These are phyloP conservation scores for Stenodera caucasica DNA, from an alignment of 2,888 invertebrate genomes.

Conservation along the genomic window DNA sequence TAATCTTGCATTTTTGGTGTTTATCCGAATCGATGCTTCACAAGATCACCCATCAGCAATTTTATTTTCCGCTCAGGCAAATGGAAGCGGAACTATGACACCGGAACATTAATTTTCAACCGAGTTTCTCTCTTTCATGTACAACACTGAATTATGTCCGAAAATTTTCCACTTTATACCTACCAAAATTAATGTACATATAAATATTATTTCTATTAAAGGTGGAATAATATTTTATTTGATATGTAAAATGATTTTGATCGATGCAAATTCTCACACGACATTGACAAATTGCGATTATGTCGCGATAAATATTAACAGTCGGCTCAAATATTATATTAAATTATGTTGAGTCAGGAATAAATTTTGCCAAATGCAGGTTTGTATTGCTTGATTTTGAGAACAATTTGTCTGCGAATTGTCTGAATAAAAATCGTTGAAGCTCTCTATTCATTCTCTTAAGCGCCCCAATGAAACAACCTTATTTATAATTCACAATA, in stretches of 20 bases:
- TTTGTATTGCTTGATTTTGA: background rate
- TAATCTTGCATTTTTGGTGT: constrained; percentile 31
- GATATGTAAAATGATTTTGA: constrained; percentile 27
- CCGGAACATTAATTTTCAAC: constrained; percentile 25
- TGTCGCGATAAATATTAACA: constrained; percentile 30
- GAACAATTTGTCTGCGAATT: background rate
- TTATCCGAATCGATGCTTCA: constrained; percentile 33
- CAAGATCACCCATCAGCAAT: constrained; percentile 35
- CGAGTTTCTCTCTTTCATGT: constrained; percentile 1
- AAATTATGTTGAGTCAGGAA: too few relatives aligned
- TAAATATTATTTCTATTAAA: too few relatives aligned
- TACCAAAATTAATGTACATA: too few relatives aligned
- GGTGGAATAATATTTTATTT: constrained; percentile 21
- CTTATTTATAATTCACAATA: background rate
- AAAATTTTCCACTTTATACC: background rate
- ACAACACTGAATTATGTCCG: background rate
- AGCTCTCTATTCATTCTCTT: background rate
- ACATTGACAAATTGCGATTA: constrained; percentile 31
- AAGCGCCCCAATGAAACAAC: background rate
- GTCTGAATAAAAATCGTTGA: background rate
- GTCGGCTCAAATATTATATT: too few relatives aligned
- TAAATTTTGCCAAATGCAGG: too few relatives aligned
- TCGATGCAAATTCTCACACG: constrained; percentile 26
- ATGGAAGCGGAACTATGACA: constrained; percentile 25
- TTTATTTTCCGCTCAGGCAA: constrained; percentile 35